phyloP scores from a whole-genome alignment of 2,797 vertebrate genomes.

The Erethizon dorsatum region DNA sequence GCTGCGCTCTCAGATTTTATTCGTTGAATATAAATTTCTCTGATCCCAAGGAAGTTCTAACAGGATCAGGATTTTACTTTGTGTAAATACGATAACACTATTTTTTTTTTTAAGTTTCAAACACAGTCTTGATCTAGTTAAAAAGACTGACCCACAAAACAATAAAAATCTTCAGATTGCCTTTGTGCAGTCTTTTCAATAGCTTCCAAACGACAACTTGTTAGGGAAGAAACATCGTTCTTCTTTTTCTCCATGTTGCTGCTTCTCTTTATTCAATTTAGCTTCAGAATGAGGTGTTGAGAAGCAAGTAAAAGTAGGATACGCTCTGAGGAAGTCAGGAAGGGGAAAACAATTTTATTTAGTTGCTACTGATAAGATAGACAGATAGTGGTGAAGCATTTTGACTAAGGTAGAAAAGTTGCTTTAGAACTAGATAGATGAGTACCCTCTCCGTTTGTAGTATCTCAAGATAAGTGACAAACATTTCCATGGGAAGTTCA shows the following conservation, averaged over 20 bases:
- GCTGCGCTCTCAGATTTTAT: neutral
- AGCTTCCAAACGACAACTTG: neutral
- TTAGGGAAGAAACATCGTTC: neutral
- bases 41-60: neutral
- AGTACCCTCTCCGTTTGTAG: neutral
- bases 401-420: neutral
- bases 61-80: neutral
- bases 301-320: neutral
- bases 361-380: neutral
- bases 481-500: neutral
- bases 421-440: neutral
- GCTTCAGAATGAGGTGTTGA: neutral
- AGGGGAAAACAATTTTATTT: neutral
- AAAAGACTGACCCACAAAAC: neutral
- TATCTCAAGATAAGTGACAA: neutral
- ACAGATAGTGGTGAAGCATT: neutral
- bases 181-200: neutral
- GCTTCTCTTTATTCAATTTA: neutral
- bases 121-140: neutral
- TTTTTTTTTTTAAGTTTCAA: conserved; percentile 6
- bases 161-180: neutral
- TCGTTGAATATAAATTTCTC: neutral
- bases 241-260: neutral
- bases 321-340: neutral
- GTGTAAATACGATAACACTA: neutral